phyloP scores from a whole-genome alignment of 1,140 invertebrate genomes.

The Ostrea edulis region DNA sequence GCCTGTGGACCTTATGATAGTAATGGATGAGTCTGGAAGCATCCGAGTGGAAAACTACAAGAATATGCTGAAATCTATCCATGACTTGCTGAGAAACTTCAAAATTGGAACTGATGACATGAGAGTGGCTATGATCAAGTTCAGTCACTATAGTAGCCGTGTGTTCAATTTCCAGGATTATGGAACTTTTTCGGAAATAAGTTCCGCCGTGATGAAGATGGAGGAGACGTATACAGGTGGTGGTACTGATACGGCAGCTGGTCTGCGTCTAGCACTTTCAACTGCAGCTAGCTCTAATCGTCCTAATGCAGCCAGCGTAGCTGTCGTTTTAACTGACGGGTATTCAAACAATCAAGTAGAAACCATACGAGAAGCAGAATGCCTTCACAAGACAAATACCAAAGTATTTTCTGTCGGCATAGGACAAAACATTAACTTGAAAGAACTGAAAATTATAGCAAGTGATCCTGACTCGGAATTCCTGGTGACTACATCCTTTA shows the following conservation, averaged over 20 bases:
- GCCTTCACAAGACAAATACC: background rate
- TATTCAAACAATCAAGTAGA: background rate
- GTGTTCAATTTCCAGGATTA: constrained; percentile 16
- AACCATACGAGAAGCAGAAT: background rate
- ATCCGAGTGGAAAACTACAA: background rate
- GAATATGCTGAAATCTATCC: background rate
- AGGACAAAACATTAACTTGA: background rate
- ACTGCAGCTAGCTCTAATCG: background rate
- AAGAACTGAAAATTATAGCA: background rate
- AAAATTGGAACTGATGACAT: constrained; percentile 2
- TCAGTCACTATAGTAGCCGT: too few species aligned
- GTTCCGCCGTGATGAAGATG: background rate
- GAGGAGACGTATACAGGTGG: background rate
- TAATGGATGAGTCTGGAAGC: constrained; percentile 42
- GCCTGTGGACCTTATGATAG: constrained; percentile 13
- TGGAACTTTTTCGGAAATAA: background rate
- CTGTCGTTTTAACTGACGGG: constrained; percentile 9
- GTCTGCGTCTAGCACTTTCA: background rate
- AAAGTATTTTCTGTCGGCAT: constrained; percentile 9
- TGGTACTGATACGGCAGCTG: background rate
- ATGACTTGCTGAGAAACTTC: background rate
- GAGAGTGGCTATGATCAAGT: constrained; percentile 17
- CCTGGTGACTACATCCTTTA: background rate
- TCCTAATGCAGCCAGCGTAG: background rate
- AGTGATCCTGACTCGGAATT: background rate